Evolutionary conservation across 2,113 vertebrate genomes (phyloP).

Genomic region (Archocentrus centrarchus): DNA sequence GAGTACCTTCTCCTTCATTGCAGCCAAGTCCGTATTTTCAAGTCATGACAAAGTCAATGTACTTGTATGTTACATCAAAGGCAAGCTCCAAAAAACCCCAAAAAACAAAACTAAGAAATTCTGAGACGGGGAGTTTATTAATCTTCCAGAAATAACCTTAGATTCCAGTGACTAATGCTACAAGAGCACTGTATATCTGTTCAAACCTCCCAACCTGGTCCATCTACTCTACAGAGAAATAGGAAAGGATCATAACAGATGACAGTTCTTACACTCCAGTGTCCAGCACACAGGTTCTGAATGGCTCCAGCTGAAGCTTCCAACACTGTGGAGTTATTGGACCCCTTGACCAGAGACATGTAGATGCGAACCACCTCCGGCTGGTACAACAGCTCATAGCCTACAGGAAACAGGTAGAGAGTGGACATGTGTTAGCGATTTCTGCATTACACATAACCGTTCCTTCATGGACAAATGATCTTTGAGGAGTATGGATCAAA

Average conservation of each 20-base stretch:
- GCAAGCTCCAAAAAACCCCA: not conserved
- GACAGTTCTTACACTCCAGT: conserved; percentile 84
- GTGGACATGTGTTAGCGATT: not conserved
- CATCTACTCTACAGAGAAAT: not conserved
- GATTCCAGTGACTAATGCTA: not conserved
- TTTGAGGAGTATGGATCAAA: not conserved
- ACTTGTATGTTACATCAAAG: not conserved
- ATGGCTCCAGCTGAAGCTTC: conserved; percentile 95
- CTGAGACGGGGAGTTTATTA: not conserved
- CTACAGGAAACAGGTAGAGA: conserved; percentile 67
- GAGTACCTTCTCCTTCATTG: not conserved
- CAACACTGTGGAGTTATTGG: conserved; percentile 89
- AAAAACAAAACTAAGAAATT: not conserved
- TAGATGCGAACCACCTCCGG: conserved; percentile 95
- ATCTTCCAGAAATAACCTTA: accelerated
- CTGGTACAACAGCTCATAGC: conserved; percentile 95
- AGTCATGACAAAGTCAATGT: not conserved
- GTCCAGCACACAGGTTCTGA: conserved; percentile 95
- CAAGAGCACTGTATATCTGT: no score
- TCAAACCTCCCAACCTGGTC: accelerated
- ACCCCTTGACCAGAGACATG: conserved; percentile 92
- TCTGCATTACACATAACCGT: not conserved
- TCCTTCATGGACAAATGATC: not conserved
- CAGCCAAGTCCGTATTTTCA: not conserved
- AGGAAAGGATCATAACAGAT: not conserved